Base-by-base conservation (phyloP, 2,888 invertebrate species). In the Rosalia funebris region DNA sequence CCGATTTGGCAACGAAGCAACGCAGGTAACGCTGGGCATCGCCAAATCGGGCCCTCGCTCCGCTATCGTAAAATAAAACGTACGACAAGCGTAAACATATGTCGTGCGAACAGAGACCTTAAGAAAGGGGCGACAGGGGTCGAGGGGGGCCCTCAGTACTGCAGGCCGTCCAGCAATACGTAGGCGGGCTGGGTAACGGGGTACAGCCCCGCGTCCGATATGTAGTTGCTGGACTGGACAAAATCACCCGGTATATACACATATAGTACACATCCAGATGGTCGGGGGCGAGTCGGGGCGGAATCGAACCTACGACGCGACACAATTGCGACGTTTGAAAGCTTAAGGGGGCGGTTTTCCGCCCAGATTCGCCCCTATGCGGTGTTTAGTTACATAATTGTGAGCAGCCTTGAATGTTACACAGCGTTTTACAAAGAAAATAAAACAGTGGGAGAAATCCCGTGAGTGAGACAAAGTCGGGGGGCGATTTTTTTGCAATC, bases 161-260 rank as follows among this genome's bases (percentile, higher is more conserved):
- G 85, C 83, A 85, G 84, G 80, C 84, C 84, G 83, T 85, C 85
- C 83, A 85, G 84, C 83, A 85, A 83, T 79, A 85, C 84, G 82
- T 85, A 85, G 82, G 85, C 83, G 37, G 72, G 70, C 61, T 66
- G 67, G 82, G 84, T 83, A 77, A 84, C 83, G 75, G 84, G 84
- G 79, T 84, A 85, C 82, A 85, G 83, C 79, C 84, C 84, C 54
- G 66, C 66, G 79, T 81, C 80, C 77, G 81, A 79, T 77, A 81
- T 78, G 79, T 81, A 81, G 78, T 81, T 81, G 79, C 80, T 81
- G 79, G 81, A 81, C 81, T 81, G 75, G 62, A 66, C 66, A 63
- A 66, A 62, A 66, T 63, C 56, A 66, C 66, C 60, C 66, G 54
- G 56, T 59, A 52, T 52, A 52, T 52, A 52, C 52, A 52, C 41